Evolutionary conservation across 2,797 vertebrate species (phyloP).

Genomic region (Spea hammondii): DNA sequence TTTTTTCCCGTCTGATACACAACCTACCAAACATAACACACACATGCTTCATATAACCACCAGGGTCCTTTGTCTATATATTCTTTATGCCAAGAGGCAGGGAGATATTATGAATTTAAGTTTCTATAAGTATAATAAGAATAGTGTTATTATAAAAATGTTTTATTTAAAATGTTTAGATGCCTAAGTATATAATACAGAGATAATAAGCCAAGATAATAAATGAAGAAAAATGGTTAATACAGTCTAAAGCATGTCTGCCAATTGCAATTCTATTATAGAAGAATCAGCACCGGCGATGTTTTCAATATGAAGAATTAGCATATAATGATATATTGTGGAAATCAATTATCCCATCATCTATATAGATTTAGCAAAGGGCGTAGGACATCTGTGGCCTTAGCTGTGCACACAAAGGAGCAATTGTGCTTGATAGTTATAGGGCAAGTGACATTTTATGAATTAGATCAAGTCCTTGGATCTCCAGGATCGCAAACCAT

Average conservation of each 20-base stretch:
- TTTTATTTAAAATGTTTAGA: too few relatives aligned
- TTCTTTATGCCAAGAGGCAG: too few relatives aligned
- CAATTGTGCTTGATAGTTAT: conserved; percentile 40
- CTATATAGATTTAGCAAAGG: conserved; percentile 26
- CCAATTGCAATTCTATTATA: conserved; percentile 1
- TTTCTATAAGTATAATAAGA: too few relatives aligned
- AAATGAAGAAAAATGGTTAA: neutral
- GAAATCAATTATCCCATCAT: conserved; percentile 43
- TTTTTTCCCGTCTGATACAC: too few relatives aligned
- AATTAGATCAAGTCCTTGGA: conserved; percentile 52
- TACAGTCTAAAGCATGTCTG: conserved; percentile 5
- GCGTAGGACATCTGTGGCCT: conserved; percentile 25
- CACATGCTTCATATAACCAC: too few relatives aligned
- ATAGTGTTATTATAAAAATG: too few relatives aligned
- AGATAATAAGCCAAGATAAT: conserved; percentile 1
- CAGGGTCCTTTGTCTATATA: too few relatives aligned
- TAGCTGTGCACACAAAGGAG: conserved; percentile 37
- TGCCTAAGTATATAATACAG: neutral
- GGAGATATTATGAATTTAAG: too few relatives aligned
- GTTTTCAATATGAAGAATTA: conserved; percentile 22
- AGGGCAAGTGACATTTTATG: conserved; percentile 47
- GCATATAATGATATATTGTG: conserved; percentile 32
- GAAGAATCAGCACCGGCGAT: conserved; percentile 9
- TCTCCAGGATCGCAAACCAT: conserved; percentile 48
- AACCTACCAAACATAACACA: too few relatives aligned